A percentile compares a stretch with the other conserved stretches of the same genome.
Evolutionary conservation across 2,888 invertebrate genomes (phyloP).

Genomic region (Oscheius sp.): DNA sequence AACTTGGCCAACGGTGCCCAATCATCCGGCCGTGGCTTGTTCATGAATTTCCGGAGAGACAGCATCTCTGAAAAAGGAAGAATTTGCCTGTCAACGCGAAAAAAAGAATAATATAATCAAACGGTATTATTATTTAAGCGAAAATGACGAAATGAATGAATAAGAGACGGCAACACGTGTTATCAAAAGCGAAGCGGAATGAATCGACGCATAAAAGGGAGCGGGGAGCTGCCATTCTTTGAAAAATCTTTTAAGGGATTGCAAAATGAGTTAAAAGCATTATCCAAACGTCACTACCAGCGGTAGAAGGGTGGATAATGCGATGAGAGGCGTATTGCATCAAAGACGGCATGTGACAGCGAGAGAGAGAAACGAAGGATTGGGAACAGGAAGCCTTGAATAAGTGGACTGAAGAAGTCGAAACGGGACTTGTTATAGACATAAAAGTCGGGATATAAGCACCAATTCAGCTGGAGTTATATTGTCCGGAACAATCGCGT

Average conservation of each 20-base stretch:
- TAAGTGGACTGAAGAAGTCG: neutral
- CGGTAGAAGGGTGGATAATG: conserved; percentile 11
- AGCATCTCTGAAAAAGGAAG: conserved; percentile 57
- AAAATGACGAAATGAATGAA: conserved; percentile 6
- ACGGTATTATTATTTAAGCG: neutral
- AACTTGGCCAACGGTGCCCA: conserved; percentile 77
- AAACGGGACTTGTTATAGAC: conserved; percentile 3
- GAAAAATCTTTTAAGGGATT: too few species aligned
- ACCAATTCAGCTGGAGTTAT: too few species aligned
- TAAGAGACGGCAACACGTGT: too few species aligned
- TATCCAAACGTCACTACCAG: neutral
- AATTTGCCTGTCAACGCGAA: too few species aligned
- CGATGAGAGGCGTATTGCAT: conserved; percentile 18
- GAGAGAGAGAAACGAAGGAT: neutral
- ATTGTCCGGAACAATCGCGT: conserved; percentile 9
- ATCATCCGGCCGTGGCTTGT: conserved; percentile 71
- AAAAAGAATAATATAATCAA: too few species aligned
- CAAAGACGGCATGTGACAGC: neutral
- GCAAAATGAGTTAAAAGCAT: too few species aligned
- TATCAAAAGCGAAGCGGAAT: too few species aligned
- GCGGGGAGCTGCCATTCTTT: neutral
- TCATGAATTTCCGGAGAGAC: conserved; percentile 70
- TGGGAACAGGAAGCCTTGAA: neutral
- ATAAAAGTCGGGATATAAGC: conserved; percentile 5
- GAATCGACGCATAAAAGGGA: neutral